Evolutionary conservation across 2,113 vertebrate genomes (phyloP).

Genomic region (Fukomys damarensis): DNA sequence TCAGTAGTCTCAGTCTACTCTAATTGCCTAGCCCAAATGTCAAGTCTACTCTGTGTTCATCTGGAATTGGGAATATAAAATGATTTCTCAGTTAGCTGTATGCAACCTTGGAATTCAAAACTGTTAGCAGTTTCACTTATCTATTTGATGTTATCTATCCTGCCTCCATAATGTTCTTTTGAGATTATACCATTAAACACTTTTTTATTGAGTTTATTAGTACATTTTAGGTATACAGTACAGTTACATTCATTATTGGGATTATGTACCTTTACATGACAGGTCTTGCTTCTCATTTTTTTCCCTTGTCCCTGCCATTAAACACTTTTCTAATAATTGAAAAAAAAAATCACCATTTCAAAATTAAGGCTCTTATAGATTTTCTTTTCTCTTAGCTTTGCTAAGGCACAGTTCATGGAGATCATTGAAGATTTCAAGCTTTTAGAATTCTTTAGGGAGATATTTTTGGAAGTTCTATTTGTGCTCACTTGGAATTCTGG

Average conservation of each 20-base stretch:
- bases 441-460: background rate
- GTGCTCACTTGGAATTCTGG: background rate
- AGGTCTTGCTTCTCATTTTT: no score
- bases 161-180: background rate
- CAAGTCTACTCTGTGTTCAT: background rate
- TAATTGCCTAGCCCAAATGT: background rate
- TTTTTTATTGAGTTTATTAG: no score
- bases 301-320: no score
- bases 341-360: slow-evolving; percentile 5
- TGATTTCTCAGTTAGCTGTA: background rate
- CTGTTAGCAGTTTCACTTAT: background rate
- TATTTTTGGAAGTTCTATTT: background rate
- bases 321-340: background rate
- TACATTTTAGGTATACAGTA: no score
- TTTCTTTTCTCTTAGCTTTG: background rate
- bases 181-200: background rate
- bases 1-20: background rate
- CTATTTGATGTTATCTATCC: background rate
- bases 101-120: background rate
- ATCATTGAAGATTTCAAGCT: background rate
- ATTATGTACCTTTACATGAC: no score
- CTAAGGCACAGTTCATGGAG: background rate
- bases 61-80: background rate
- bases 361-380: background rate
- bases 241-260: no score